phyloP scores from a whole-genome alignment of 2,888 invertebrate genomes.

The Ganaspis brasiliensis region DNA sequence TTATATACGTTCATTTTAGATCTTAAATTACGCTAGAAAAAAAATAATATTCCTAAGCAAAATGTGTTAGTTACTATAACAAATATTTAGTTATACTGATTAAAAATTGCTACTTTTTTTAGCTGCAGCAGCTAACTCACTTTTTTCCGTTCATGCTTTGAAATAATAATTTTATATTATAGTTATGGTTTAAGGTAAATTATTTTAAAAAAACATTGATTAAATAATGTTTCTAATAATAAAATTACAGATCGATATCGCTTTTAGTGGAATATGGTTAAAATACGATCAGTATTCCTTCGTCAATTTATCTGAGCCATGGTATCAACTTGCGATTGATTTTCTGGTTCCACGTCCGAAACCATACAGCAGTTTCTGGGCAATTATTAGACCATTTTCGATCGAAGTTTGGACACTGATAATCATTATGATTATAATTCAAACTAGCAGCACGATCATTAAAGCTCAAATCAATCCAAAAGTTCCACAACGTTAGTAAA shows the following conservation, averaged over 20 bases:
- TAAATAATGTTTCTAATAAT: too few species aligned
- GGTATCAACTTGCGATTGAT: slow-evolving; percentile 68
- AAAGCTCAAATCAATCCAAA: slow-evolving; percentile 35
- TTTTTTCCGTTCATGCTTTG: too few species aligned
- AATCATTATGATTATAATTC: slow-evolving; percentile 56
- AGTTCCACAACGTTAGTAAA: slow-evolving; percentile 22
- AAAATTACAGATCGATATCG: slow-evolving; percentile 69
- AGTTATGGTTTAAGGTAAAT: too few species aligned
- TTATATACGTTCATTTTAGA: too few species aligned
- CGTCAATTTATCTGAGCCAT: slow-evolving; percentile 68
- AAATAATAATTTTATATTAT: too few species aligned
- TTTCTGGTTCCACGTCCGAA: slow-evolving; percentile 76
- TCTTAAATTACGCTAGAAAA: too few species aligned
- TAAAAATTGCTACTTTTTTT: too few species aligned
- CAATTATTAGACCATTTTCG: slow-evolving; percentile 71
- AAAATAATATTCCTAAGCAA: too few species aligned
- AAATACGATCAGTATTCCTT: slow-evolving; percentile 63
- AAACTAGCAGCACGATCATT: neutral
- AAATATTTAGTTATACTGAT: too few species aligned
- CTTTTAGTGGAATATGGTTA: slow-evolving; percentile 73
- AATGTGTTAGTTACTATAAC: too few species aligned
- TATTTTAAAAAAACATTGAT: too few species aligned
- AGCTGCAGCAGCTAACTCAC: too few species aligned
- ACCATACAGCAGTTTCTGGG: slow-evolving; percentile 72
- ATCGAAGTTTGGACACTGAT: slow-evolving; percentile 68